Percentiles rank a stretch among this genome's conserved stretches.
phyloP scores from a whole-genome alignment of 2,113 vertebrate genomes.

The Chiloscyllium plagiosum region DNA sequence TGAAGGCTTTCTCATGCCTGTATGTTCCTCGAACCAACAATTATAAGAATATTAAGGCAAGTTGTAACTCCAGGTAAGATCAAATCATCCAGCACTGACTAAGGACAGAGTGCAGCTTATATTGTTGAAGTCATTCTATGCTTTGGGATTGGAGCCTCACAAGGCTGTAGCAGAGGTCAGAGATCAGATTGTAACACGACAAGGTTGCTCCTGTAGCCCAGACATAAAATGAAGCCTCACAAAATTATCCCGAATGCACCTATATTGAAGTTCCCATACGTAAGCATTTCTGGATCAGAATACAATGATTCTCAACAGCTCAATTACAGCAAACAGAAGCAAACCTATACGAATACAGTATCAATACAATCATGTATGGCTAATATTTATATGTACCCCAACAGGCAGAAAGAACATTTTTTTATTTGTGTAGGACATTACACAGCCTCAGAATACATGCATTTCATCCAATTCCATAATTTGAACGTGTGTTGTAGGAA shows the following conservation, averaged over 20 bases:
- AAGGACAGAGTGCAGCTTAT: background rate
- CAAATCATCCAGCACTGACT: background rate
- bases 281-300: background rate
- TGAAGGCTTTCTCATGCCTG: background rate
- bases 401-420: background rate
- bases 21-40: background rate
- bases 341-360: background rate
- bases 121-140: background rate
- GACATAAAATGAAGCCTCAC: background rate
- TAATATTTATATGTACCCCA: background rate
- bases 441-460: background rate
- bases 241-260: background rate
- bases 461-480: too few relatives aligned
- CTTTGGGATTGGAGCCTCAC: background rate
- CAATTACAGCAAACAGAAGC: background rate
- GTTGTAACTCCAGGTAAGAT: background rate
- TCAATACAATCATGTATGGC: background rate
- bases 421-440: background rate
- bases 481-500: background rate
- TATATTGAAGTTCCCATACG: background rate
- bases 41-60: background rate
- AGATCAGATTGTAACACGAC: background rate
- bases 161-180: background rate
- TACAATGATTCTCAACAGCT: background rate
- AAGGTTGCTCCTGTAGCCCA: background rate